Evolutionary conservation across 2,888 invertebrate species (phyloP).

Genomic region (Drosophila formosana): DNA sequence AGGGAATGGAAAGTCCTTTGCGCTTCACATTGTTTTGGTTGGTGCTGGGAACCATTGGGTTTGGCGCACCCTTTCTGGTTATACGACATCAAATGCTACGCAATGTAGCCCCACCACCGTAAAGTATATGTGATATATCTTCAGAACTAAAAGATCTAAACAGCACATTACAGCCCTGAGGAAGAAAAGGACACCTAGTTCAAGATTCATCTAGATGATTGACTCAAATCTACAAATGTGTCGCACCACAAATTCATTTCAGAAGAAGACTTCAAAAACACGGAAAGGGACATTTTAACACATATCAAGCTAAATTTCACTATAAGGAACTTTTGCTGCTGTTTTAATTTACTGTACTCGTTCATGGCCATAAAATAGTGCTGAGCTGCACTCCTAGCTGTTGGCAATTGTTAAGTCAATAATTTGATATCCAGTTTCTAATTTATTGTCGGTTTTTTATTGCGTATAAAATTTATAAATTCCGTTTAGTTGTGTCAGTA

Average conservation of each 20-base stretch:
- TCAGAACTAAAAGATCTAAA: not conserved
- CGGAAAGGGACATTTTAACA: not conserved
- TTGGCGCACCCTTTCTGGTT: slow-evolving; percentile 75
- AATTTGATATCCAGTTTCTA: not conserved
- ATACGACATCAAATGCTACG: slow-evolving; percentile 70
- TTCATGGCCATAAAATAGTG: no score
- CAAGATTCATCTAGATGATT: not conserved
- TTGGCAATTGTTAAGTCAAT: not conserved
- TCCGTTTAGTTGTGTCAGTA: slow-evolving; percentile 40
- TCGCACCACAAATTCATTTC: not conserved
- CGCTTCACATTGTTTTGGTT: slow-evolving; percentile 68
- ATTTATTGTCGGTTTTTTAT: slow-evolving; percentile 63
- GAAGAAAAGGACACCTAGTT: not conserved
- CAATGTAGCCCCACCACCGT: slow-evolving; percentile 23
- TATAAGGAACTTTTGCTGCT: not conserved
- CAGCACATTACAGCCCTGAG: not conserved
- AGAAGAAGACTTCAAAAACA: not conserved
- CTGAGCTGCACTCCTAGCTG: not conserved
- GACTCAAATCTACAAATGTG: not conserved
- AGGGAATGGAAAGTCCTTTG: slow-evolving; percentile 62
- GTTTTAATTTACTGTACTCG: no score
- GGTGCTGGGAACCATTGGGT: slow-evolving; percentile 62
- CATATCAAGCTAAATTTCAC: not conserved
- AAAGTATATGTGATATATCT: slow-evolving; percentile 9
- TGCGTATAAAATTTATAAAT: slow-evolving; percentile 38